Percentiles rank a stretch among this genome's conserved stretches.
phyloP scores from a whole-genome alignment of 1,140 invertebrate species.

The Lasaia peninsularis region DNA sequence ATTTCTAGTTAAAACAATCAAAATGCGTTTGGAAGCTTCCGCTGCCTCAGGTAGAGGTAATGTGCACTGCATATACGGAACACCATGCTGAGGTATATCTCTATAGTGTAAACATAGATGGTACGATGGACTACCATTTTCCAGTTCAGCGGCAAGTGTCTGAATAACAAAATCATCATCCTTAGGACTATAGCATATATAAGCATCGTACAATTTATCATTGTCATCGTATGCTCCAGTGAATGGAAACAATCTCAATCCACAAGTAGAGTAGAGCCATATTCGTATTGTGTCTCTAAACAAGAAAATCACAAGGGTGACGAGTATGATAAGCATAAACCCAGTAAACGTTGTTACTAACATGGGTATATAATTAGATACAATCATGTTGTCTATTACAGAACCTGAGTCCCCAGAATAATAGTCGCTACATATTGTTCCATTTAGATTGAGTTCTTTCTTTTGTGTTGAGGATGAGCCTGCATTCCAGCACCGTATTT shows the following conservation, averaged over 20 bases:
- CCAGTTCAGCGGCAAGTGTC: conserved; percentile 90
- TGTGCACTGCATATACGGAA: conserved; percentile 84
- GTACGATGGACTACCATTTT: conserved; percentile 86
- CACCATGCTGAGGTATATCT: conserved; percentile 84
- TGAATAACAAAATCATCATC: conserved; percentile 94
- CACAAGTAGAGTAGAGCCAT: conserved; percentile 93
- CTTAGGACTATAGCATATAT: conserved; percentile 94
- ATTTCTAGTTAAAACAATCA: conserved; percentile 89
- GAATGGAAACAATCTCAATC: conserved; percentile 86
- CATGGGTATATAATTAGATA: conserved; percentile 90
- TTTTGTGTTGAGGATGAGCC: conserved; percentile 81
- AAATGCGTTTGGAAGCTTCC: conserved; percentile 88
- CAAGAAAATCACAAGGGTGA: conserved; percentile 86
- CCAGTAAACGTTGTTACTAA: conserved; percentile 87
- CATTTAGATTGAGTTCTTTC: conserved; percentile 87
- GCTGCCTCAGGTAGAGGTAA: conserved; percentile 90
- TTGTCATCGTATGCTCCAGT: conserved; percentile 83
- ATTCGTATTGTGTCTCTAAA: conserved; percentile 90
- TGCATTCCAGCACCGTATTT: conserved; percentile 87
- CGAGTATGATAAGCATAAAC: conserved; percentile 83
- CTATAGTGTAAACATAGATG: conserved; percentile 92
- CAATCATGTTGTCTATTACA: conserved; percentile 88
- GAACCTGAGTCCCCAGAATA: conserved; percentile 84
- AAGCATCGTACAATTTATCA: conserved; percentile 95
- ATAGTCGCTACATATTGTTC: conserved; percentile 89